Evolutionary conservation across 2,888 invertebrate species (phyloP).

Genomic region (Pterobdella sp.): DNA sequence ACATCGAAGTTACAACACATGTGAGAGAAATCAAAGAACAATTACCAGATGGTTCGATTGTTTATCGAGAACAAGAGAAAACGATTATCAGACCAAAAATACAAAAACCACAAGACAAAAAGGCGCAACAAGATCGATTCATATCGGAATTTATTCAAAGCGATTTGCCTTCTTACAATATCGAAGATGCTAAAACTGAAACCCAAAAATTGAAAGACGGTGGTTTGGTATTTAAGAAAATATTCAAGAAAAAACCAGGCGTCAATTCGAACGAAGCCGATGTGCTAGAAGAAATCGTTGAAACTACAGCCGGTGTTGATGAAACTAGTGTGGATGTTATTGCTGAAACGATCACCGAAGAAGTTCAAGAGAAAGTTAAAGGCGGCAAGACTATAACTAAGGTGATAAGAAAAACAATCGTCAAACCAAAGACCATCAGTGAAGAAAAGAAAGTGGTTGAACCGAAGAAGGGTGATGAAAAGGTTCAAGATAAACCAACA

Average conservation of each 20-base stretch:
- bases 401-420: neutral
- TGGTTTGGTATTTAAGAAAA: neutral
- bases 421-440: neutral
- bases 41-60: neutral
- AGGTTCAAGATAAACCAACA: neutral
- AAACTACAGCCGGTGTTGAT: neutral
- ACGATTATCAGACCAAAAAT: neutral
- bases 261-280: neutral
- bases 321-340: neutral
- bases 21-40: slow-evolving; percentile 1
- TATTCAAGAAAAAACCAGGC: neutral
- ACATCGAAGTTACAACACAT: neutral
- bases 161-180: neutral
- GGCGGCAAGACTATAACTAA: neutral
- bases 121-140: neutral
- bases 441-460: neutral
- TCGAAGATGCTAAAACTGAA: neutral
- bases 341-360: neutral
- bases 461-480: neutral
- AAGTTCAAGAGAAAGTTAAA: neutral
- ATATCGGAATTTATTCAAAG: neutral
- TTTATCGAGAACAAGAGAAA: neutral
- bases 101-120: neutral
- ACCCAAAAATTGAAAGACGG: neutral
- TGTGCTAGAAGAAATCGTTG: neutral